Evolutionary conservation across 2,113 vertebrate genomes (phyloP).

Genomic region (Cynocephalus volans): DNA sequence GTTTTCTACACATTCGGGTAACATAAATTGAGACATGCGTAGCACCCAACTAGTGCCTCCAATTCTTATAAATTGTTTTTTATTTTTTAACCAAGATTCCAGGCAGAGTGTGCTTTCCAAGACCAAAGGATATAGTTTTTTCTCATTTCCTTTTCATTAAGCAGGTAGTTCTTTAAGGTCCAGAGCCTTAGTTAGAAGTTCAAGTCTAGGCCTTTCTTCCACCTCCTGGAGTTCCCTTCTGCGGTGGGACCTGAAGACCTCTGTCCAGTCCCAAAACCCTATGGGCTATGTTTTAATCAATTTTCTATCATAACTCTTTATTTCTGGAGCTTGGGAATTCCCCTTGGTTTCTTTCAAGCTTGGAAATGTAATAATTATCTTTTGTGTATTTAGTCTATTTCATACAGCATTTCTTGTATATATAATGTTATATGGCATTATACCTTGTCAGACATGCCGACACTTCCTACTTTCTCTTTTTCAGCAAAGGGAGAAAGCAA

Average conservation of each 20-base stretch:
- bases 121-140: neutral
- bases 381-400: neutral
- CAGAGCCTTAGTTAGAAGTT: neutral
- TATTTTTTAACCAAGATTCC: neutral
- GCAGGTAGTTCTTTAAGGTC: neutral
- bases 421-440: neutral
- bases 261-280: neutral
- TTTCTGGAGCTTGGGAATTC: slow-evolving; percentile 13
- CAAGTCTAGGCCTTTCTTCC: neutral
- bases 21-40: neutral
- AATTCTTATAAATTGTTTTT: slow-evolving; percentile 8
- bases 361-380: neutral
- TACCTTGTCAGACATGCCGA: neutral
- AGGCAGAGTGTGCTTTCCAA: neutral
- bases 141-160: neutral
- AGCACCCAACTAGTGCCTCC: neutral
- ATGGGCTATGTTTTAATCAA: neutral
- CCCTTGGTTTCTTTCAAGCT: neutral
- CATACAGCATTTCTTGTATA: neutral
- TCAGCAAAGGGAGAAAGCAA: slow-evolving; percentile 3
- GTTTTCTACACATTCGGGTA: neutral
- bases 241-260: neutral
- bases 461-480: neutral
- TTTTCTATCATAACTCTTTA: neutral
- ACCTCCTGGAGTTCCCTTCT: neutral